These are phyloP conservation scores for Apeira syringaria DNA, from an alignment of 2,888 invertebrate species.

Conservation along the genomic window DNA sequence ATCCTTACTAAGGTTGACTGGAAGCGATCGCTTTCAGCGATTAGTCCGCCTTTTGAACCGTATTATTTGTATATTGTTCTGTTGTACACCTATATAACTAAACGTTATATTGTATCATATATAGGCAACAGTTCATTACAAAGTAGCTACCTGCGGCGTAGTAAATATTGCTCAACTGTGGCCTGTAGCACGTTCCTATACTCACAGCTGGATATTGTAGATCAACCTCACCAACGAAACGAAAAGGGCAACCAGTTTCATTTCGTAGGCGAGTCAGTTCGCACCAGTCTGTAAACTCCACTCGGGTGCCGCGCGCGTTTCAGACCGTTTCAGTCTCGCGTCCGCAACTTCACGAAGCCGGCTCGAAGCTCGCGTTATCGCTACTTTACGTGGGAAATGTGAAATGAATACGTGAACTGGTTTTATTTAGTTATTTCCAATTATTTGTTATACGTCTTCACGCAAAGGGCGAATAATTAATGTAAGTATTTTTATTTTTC, in stretches of 20 bases:
- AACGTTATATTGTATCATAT: too few species aligned
- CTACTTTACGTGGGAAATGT: constrained; percentile 17
- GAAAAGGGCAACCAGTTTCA: constrained; percentile 13
- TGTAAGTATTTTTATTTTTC: too few species aligned
- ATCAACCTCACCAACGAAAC: background rate
- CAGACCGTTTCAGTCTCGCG: constrained; percentile 23
- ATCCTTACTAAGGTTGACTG: too few species aligned
- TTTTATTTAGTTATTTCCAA: constrained; percentile 5
- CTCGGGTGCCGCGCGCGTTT: constrained; percentile 18
- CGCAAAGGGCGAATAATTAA: background rate
- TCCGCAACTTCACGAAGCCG: constrained; percentile 21
- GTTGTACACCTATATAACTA: too few species aligned
- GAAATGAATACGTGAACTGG: constrained; percentile 3
- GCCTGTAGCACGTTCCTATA: background rate
- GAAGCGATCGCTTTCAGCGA: too few species aligned
- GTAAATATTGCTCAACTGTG: too few species aligned
- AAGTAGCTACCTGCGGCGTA: too few species aligned
- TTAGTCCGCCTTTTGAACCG: too few species aligned
- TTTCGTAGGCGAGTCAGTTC: constrained; percentile 1
- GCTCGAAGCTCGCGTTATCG: constrained; percentile 5
- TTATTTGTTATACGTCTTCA: background rate
- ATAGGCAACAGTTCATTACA: too few species aligned
- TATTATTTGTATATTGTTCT: too few species aligned
- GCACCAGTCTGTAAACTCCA: constrained; percentile 13
- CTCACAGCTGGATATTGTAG: background rate